Evolutionary conservation across 2,797 vertebrate species (phyloP), one percentile per base, ranked within the genome.

Genomic region (Phoxinus dragarum): DNA sequence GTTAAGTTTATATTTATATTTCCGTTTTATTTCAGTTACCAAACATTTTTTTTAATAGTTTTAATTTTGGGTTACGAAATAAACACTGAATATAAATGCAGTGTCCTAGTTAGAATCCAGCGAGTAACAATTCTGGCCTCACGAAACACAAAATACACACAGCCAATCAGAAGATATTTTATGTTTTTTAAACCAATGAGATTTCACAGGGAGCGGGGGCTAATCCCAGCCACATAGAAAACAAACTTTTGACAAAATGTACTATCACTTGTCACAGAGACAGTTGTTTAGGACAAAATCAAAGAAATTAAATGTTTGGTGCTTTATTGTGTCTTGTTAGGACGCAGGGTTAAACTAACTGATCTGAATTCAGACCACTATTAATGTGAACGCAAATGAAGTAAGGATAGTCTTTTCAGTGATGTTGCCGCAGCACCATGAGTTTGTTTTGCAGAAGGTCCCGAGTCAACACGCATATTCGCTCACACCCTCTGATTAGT

Each of bases 401-500:
- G 21, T 23, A 42, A 61, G 16, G 38, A 61, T 12, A 66, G 54
- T 14, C 5, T 36, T 82, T 82, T 66, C 8, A 14, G 11, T 34
- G 21, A 49, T 69, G 17, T 56, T 80, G 61, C 56, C 23, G 14
- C 71, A 74, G 56, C 66, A 77, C 44, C 19, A 27, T 61, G 68
- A 44, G 84, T 66, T 82, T 81, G 86, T 74, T 68, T 80, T 68
- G 74, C 66, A 73, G 52, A 64, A 81, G 86, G 64, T 73, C 76
- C 36, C 42, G 56, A 82, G 71, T 85, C 75, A 85, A 84, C 81
- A 87, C 64, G 34, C 59, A 86, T 78, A 87, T 71, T 72, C 23
- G 12, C 86, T 69, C 86, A 67, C 77, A 81, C 78, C 79, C 85
- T 76, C 84, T 84, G 83, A 89, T 90, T 90, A 88, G 86, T 81